Conservation (phyloP, 2,888 invertebrate species). For the Lasioglossum pauxillum region DNA sequence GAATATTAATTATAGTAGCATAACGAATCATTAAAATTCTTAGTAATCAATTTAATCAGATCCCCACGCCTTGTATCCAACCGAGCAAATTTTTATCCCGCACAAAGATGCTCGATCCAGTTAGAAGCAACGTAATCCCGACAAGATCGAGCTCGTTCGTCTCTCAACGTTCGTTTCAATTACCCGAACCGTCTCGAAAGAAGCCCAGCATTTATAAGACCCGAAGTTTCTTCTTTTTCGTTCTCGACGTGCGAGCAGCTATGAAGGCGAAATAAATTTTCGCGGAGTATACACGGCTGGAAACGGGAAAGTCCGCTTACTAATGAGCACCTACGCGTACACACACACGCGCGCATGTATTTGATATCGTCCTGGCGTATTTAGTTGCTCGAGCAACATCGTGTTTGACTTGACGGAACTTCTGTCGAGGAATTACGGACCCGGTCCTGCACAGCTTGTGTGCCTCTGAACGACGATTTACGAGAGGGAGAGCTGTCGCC, state of each 20-base stretch:
- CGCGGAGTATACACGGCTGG: not conserved
- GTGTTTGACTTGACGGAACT: constrained; percentile 34
- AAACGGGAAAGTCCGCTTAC: constrained; percentile 27
- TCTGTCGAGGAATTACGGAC: constrained; percentile 8
- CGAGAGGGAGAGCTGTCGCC: not conserved
- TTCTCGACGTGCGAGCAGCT: not conserved
- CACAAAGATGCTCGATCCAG: not conserved
- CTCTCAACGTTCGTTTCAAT: not conserved
- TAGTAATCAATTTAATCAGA: not conserved
- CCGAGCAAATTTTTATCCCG: not conserved
- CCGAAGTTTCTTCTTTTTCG: not conserved
- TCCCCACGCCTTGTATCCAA: not conserved
- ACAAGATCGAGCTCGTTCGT: not conserved
- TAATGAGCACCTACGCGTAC: constrained; percentile 31
- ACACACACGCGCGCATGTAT: not conserved
- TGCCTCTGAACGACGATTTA: not conserved
- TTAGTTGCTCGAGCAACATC: constrained; percentile 15
- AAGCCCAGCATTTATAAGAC: not conserved
- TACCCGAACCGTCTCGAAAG: not conserved
- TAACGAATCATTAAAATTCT: not conserved
- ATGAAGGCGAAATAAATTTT: not conserved
- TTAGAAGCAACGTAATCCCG: not conserved
- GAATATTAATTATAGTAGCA: too few species aligned
- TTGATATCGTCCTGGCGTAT: constrained; percentile 19
- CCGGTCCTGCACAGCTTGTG: not conserved